Conservation (phyloP, 2,888 invertebrate genomes). For the Agonopterix arenella region DNA sequence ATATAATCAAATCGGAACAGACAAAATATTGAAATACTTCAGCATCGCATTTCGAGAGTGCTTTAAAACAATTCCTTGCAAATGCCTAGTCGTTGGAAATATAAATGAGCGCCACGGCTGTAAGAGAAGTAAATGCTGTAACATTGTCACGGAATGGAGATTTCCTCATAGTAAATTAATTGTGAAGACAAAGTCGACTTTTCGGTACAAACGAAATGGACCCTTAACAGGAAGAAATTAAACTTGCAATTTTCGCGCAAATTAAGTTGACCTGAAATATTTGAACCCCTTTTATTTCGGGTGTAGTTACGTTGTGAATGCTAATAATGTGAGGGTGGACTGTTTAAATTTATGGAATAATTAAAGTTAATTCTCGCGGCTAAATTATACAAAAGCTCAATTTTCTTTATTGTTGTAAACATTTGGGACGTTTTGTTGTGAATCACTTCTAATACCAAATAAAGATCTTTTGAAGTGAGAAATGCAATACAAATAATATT, state of each 20-base stretch:
- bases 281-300: constrained; percentile 60
- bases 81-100: constrained; percentile 17
- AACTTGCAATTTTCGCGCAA: constrained; percentile 56
- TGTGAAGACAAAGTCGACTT: constrained; percentile 39
- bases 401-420: constrained; percentile 42
- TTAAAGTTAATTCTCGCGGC: constrained; percentile 61
- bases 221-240: constrained; percentile 53
- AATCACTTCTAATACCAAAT: constrained; percentile 19
- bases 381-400: constrained; percentile 43
- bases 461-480: no score
- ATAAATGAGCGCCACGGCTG: constrained; percentile 41
- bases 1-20: no score
- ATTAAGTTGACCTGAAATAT: constrained; percentile 65
- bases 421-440: constrained; percentile 26
- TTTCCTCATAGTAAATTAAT: constrained; percentile 69
- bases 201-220: constrained; percentile 46
- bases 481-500: no score
- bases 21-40: no score
- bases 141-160: constrained; percentile 62
- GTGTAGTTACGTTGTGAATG: constrained; percentile 65
- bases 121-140: constrained; percentile 52
- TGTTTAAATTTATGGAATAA: constrained; percentile 68
- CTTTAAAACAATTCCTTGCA: no score
- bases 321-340: constrained; percentile 67
- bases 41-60: no score